Evolutionary conservation across 1,140 invertebrate species (phyloP).

Genomic region (Sarcophaga bullata): DNA sequence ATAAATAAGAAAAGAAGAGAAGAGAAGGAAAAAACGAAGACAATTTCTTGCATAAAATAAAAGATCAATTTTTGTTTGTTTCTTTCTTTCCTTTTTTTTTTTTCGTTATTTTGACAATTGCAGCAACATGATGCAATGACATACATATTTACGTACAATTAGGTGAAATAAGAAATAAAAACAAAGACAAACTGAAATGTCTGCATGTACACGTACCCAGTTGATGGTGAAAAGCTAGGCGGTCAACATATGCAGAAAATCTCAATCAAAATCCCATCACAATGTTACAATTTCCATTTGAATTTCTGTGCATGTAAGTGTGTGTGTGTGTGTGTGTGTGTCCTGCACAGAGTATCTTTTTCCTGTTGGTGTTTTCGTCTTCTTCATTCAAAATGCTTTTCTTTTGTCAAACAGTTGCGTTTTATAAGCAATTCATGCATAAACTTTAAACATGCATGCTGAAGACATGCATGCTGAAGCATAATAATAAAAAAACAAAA

Average conservation of each 20-base stretch:
- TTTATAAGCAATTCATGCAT: constrained; percentile 21
- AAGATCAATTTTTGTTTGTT: not conserved
- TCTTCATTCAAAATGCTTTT: too few relatives aligned
- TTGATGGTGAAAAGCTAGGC: too few relatives aligned
- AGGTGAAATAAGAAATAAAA: too few relatives aligned
- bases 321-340: too few relatives aligned
- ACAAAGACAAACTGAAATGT: not conserved
- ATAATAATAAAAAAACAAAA: not conserved
- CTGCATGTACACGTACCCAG: not conserved
- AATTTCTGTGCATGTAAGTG: not conserved
- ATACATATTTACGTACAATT: constrained; percentile 4
- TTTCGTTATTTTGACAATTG: constrained; percentile 25
- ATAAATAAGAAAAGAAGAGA: too few relatives aligned
- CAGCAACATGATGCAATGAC: not conserved
- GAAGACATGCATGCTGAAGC: not conserved
- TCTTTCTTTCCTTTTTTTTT: not conserved
- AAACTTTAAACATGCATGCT: constrained; percentile 5
- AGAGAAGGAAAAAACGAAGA: not conserved
- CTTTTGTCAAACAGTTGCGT: constrained; percentile 1
- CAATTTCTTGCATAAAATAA: not conserved
- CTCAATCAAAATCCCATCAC: constrained; percentile 24
- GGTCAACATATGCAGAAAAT: constrained; percentile 1
- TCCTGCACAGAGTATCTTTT: too few relatives aligned
- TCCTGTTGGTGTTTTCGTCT: too few relatives aligned
- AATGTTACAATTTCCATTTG: constrained; percentile 17